Evolutionary conservation across 2,113 vertebrate genomes (phyloP), one percentile per base, ranked within the genome.

Genomic region (Willisornis vidua): DNA sequence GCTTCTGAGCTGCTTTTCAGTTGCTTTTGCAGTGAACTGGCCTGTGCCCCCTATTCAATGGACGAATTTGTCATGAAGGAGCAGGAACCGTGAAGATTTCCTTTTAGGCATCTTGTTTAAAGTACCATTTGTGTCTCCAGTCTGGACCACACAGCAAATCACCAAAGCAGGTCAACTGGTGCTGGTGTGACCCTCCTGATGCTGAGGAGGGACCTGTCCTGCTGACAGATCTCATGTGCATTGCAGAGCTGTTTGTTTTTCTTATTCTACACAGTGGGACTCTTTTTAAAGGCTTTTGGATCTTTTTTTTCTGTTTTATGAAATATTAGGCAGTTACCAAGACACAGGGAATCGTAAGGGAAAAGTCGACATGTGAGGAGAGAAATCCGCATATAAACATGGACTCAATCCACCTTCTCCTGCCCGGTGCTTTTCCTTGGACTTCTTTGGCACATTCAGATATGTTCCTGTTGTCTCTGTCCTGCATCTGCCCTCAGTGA

Each of bases 301-400:
- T 43, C 12, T 10, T 22, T n/a, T 37, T 43, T 35, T 6, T 4
- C 3, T 62, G 1, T 51, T 74, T 66, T 33, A 15, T 43, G 19
- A 57, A 78, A 48, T 57, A 22, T 13, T 35, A 61, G 41, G 10
- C 7, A 28, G 57, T 90, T 82, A 41, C 12, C 12, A 52, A 66
- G 51, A 57, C 11, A 9, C 6, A 52, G 61, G 17, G 45, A 90
- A 28, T 25, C 0, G 0, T 55, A 31, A 55, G 14, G 54, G 14
- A 49, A 74, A 49, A 74, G 45, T 13, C 66, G 46, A 46, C 11
- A 2, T 3, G 3, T 14, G 29, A 65, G 23, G 14, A 89, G 26
- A 31, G 11, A 57, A 52, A 88, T 48, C 26, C 83, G 80, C 8
- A 23, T 7, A 2, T 23, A 10, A 7, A 10, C 31, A 12, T 10